phyloP scores from a whole-genome alignment of 2,888 invertebrate species.

The Acronicta psi region DNA sequence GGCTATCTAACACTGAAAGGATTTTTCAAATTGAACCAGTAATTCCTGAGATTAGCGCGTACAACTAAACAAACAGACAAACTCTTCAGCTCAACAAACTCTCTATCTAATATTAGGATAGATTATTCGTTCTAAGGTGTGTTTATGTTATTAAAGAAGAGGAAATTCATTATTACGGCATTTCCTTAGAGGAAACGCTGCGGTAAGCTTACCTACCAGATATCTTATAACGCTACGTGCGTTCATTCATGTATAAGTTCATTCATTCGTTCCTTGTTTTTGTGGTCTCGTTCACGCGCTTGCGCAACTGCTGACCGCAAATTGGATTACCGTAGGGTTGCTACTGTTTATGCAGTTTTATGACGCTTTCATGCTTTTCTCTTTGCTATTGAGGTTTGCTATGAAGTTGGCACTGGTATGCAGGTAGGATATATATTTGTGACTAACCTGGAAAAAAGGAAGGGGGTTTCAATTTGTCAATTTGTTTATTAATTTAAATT shows the following conservation, averaged over 20 bases:
- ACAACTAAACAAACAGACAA: too few relatives aligned
- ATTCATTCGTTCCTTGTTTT: slow-evolving; percentile 38
- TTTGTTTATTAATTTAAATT: too few relatives aligned
- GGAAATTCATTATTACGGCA: slow-evolving; percentile 46
- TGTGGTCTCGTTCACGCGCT: slow-evolving; percentile 11
- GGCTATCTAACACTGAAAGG: too few relatives aligned
- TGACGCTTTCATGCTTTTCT: not conserved
- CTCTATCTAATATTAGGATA: too few relatives aligned
- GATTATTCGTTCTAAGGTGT: slow-evolving; percentile 15
- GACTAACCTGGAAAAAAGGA: too few relatives aligned
- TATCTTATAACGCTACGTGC: slow-evolving; percentile 23
- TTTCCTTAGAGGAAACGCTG: slow-evolving; percentile 53
- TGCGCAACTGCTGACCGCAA: slow-evolving; percentile 33
- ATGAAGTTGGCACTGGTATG: not conserved
- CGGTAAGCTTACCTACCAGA: slow-evolving; percentile 29
- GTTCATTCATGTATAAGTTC: slow-evolving; percentile 47
- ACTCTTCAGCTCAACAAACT: too few relatives aligned
- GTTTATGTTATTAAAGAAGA: slow-evolving; percentile 25
- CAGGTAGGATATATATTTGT: too few relatives aligned
- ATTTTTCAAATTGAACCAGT: too few relatives aligned
- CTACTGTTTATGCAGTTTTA: slow-evolving; percentile 1
- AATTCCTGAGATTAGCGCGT: too few relatives aligned
- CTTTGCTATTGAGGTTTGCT: not conserved
- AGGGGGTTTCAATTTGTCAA: too few relatives aligned
- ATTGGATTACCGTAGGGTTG: slow-evolving; percentile 10